Evolutionary conservation across 2,888 invertebrate species (phyloP).

Genomic region (Xylocampa areola): DNA sequence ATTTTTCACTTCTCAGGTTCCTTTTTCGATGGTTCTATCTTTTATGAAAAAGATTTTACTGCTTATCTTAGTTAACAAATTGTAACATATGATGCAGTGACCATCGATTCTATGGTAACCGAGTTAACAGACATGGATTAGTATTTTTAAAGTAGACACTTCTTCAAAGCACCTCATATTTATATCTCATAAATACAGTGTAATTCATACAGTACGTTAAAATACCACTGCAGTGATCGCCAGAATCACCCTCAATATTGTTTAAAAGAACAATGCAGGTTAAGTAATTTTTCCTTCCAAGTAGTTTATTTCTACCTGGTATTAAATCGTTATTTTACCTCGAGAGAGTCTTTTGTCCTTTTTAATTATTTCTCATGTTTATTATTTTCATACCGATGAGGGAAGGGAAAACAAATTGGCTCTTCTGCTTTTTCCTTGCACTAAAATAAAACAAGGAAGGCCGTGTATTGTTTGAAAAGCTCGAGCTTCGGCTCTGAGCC

Average conservation of each 20-base stretch:
- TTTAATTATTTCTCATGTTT: slow-evolving; percentile 47
- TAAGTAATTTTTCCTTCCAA: slow-evolving; percentile 20
- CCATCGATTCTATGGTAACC: too few species aligned
- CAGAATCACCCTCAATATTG: background rate
- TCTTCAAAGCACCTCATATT: too few species aligned
- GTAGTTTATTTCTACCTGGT: slow-evolving; percentile 19
- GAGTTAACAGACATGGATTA: too few species aligned
- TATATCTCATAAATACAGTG: too few species aligned
- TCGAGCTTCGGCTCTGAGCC: background rate
- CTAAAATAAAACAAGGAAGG: slow-evolving; percentile 9
- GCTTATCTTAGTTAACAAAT: too few species aligned
- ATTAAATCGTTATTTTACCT: slow-evolving; percentile 46
- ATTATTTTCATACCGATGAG: slow-evolving; percentile 46
- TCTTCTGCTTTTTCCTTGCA: slow-evolving; percentile 9
- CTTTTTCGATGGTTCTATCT: too few species aligned
- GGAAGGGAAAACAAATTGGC: slow-evolving; percentile 29
- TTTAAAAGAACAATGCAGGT: slow-evolving; percentile 30
- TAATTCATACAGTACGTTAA: too few species aligned
- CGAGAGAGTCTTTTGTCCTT: slow-evolving; percentile 34
- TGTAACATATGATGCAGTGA: too few species aligned
- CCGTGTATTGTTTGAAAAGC: slow-evolving; percentile 25
- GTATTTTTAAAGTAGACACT: too few species aligned
- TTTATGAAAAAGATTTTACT: too few species aligned
- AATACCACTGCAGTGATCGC: slow-evolving; percentile 30
- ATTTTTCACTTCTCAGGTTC: too few species aligned